Conservation (phyloP, 2,888 invertebrate genomes). For the Unio delphinus region DNA sequence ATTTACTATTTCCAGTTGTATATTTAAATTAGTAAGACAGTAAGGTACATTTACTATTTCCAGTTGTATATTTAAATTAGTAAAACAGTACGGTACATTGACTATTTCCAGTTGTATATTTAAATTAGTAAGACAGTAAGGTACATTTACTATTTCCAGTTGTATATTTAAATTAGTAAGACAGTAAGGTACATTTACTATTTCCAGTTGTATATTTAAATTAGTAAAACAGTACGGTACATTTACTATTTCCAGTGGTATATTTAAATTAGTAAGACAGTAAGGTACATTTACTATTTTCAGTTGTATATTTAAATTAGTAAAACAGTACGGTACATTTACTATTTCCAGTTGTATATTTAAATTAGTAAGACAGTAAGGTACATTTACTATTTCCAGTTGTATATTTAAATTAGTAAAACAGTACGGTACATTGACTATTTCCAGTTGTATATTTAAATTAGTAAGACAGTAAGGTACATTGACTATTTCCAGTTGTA, state of each 20-base stretch:
- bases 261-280: no score
- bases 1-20: conserved; percentile 50
- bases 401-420: no score
- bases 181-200: no score
- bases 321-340: no score
- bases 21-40: no score
- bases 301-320: conserved; percentile 45
- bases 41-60: conserved; percentile 9
- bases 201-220: conserved; percentile 49
- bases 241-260: conserved; percentile 50
- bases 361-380: no score
- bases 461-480: no score
- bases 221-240: no score
- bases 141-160: conserved; percentile 49
- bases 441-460: conserved; percentile 49
- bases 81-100: no score
- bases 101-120: conserved; percentile 49
- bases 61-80: conserved; percentile 44
- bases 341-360: conserved; percentile 49
- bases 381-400: conserved; percentile 49
- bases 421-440: no score
- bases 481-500: conserved; percentile 49
- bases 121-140: no score
- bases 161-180: no score
- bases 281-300: conserved; percentile 9